Percentiles rank a stretch among this genome's conserved stretches.
phyloP scores from a whole-genome alignment of 2,113 vertebrate species.

The Hystrix brachyura region DNA sequence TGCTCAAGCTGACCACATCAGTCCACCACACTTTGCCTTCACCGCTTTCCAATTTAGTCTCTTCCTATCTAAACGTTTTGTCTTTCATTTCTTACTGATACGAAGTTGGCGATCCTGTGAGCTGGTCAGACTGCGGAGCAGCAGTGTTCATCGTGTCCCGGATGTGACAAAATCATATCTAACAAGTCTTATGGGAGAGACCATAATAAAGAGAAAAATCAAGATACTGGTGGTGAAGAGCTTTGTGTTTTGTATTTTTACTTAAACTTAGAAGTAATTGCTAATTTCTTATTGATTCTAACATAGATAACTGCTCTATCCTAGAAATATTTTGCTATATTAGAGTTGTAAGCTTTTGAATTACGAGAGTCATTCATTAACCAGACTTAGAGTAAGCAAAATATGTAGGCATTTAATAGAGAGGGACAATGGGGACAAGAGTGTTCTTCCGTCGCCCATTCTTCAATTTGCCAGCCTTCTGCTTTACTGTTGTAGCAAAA shows the following conservation, averaged over 20 bases:
- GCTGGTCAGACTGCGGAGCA: background rate
- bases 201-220: background rate
- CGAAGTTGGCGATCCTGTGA: background rate
- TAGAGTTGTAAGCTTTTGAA: background rate
- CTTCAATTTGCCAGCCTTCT: background rate
- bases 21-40: no score
- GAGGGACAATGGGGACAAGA: background rate
- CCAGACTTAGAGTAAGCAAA: background rate
- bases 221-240: background rate
- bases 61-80: background rate
- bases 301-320: background rate
- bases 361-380: background rate
- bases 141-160: background rate
- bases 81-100: background rate
- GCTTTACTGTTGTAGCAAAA: constrained; percentile 8
- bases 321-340: background rate
- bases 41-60: background rate
- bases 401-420: background rate
- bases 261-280: constrained; percentile 1
- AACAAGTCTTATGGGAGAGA: background rate
- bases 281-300: background rate
- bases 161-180: background rate
- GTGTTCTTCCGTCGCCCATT: background rate
- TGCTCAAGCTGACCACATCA: no score
- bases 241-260: background rate